Percentiles rank a stretch among this genome's conserved stretches.
phyloP scores from a whole-genome alignment of 2,888 invertebrate species.

The Ormyrus thymus region DNA sequence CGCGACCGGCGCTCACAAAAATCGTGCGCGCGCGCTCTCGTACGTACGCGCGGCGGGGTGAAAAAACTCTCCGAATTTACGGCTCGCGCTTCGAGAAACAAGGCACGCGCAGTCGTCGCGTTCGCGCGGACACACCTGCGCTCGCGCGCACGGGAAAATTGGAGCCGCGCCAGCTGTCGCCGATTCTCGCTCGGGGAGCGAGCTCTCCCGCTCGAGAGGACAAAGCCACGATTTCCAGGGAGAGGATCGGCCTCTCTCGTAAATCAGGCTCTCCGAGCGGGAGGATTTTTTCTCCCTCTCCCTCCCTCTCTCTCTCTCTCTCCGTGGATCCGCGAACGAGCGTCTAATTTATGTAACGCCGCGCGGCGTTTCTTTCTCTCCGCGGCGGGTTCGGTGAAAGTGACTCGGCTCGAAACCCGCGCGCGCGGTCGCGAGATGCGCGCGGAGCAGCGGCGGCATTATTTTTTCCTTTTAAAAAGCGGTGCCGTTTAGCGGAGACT shows the following conservation, averaged over 20 bases:
- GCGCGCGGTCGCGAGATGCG: no score
- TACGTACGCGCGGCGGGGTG: no score
- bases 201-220: not conserved
- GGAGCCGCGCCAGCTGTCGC: constrained; percentile 49
- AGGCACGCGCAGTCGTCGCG: not conserved
- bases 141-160: constrained; percentile 8
- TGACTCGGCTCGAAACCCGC: not conserved
- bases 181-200: constrained; percentile 18
- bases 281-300: not conserved
- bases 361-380: constrained; percentile 35
- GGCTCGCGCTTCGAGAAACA: not conserved
- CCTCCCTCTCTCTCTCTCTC: no score
- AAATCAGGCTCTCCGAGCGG: not conserved
- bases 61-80: constrained; percentile 26
- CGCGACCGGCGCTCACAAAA: not conserved
- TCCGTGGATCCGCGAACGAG: constrained; percentile 40
- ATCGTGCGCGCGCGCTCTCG: not conserved
- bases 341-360: constrained; percentile 68
- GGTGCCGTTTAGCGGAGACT: no score
- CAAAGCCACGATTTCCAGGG: constrained; percentile 11
- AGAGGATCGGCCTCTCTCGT: not conserved
- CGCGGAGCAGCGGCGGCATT: no score
- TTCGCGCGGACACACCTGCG: not conserved
- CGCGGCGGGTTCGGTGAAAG: constrained; percentile 47
- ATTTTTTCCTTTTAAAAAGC: no score